Evolutionary conservation across 1,140 invertebrate species (phyloP).

Genomic region (Lysiphlebus fabarum): DNA sequence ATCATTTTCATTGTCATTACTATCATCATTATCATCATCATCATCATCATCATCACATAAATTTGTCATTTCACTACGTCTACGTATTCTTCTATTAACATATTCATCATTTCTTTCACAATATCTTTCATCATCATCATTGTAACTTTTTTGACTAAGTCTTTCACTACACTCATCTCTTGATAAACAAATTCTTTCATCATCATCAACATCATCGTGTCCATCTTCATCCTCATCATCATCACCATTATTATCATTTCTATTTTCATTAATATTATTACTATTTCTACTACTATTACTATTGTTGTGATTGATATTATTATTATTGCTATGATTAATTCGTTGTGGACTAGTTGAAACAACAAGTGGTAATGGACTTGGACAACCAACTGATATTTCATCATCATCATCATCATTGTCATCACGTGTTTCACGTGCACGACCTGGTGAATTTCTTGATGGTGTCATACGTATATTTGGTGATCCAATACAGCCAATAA

Average conservation of each 20-base stretch:
- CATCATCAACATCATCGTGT: constrained; percentile 43
- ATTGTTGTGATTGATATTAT: no score
- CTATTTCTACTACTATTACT: no score
- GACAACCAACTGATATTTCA: constrained; percentile 72
- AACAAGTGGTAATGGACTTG: constrained; percentile 60
- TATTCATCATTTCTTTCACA: constrained; percentile 35
- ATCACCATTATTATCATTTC: background rate
- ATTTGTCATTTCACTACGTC: constrained; percentile 34
- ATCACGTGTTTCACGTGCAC: constrained; percentile 21
- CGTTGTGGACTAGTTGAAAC: constrained; percentile 31
- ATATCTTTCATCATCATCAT: constrained; percentile 41
- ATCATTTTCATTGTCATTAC: constrained; percentile 30
- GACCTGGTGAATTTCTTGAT: constrained; percentile 19
- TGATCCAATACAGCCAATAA: constrained; percentile 39
- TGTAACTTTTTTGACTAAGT: constrained; percentile 41
- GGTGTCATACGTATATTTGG: constrained; percentile 26
- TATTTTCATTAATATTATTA: no score
- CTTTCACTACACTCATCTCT: constrained; percentile 44
- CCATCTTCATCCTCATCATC: constrained; percentile 25
- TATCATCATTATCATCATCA: constrained; percentile 29
- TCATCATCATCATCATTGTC: constrained; percentile 53
- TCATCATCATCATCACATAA: constrained; percentile 37
- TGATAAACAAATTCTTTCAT: constrained; percentile 39
- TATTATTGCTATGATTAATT: no score
- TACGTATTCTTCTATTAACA: constrained; percentile 27